Evolutionary conservation across 2,797 vertebrate genomes (phyloP).

Genomic region (Crenichthys baileyi): DNA sequence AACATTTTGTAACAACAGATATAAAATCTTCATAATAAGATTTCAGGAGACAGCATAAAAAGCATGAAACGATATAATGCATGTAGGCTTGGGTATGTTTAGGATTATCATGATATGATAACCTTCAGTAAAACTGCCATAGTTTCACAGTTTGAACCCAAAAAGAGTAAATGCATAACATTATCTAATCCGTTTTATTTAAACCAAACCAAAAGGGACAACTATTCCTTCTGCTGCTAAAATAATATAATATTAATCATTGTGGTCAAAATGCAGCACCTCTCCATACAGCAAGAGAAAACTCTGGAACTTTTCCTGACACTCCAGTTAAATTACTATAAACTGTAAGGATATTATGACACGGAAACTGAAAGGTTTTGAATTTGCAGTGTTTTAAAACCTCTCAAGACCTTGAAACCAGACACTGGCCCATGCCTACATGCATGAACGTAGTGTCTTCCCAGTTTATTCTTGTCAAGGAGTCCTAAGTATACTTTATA

Average conservation of each 20-base stretch:
- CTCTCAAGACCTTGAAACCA: neutral
- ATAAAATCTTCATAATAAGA: neutral
- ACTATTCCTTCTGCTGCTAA: neutral
- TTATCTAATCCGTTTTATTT: neutral
- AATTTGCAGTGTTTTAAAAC: neutral
- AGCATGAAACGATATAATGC: neutral
- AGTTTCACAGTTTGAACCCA: no score
- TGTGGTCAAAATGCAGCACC: neutral
- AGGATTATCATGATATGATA: neutral
- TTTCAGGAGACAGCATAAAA: neutral
- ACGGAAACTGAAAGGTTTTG: neutral
- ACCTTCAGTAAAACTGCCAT: neutral
- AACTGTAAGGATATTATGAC: neutral
- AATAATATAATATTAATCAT: neutral
- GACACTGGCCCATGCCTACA: neutral
- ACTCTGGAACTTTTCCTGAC: neutral
- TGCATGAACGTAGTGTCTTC: neutral
- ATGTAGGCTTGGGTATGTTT: neutral
- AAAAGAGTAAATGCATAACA: no score
- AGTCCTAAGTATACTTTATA: no score
- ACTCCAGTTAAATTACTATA: neutral
- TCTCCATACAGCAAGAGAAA: neutral
- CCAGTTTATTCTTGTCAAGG: no score
- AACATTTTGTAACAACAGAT: neutral
- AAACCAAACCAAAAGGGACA: neutral